Evolutionary conservation across 2,888 invertebrate genomes (phyloP).

Genomic region (Megastigmus dorsalis): DNA sequence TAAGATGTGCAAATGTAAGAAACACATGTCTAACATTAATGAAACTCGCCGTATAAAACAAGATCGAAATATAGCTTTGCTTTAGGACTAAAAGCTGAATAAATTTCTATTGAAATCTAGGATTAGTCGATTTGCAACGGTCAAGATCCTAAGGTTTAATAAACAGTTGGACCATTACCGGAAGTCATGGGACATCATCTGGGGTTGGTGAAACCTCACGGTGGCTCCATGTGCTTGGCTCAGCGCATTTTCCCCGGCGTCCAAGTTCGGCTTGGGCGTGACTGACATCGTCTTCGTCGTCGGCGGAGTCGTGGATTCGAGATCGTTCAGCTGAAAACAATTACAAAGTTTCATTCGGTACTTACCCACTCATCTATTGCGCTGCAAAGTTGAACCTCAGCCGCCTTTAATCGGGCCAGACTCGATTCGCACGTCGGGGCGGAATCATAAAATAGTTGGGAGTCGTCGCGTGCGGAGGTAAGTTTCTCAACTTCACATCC

Average conservation of each 20-base stretch:
- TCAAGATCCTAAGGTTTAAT: no score
- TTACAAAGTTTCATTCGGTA: slow-evolving; percentile 36
- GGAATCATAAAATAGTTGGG: slow-evolving; percentile 31
- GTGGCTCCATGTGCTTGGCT: background rate
- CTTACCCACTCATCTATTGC: slow-evolving; percentile 5
- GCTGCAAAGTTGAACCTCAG: no score
- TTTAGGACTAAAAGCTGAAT: no score
- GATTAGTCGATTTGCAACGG: no score
- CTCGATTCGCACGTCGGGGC: background rate
- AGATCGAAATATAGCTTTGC: no score
- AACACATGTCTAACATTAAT: no score
- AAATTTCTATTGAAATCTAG: no score
- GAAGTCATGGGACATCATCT: slow-evolving; percentile 19
- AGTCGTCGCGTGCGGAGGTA: background rate
- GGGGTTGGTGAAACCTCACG: background rate
- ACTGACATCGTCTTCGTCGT: slow-evolving; percentile 2
- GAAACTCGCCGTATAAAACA: no score
- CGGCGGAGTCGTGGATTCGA: slow-evolving; percentile 18
- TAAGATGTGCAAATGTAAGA: no score
- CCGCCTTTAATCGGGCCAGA: slow-evolving; percentile 3
- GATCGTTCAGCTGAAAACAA: slow-evolving; percentile 39
- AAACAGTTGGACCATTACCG: no score
- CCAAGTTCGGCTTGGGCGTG: slow-evolving; percentile 5
- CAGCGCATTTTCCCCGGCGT: background rate
- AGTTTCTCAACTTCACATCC: slow-evolving; percentile 18